Percentiles rank a stretch among this genome's conserved stretches.
phyloP scores from a whole-genome alignment of 2,888 invertebrate genomes.

The Mimachlamys varia region DNA sequence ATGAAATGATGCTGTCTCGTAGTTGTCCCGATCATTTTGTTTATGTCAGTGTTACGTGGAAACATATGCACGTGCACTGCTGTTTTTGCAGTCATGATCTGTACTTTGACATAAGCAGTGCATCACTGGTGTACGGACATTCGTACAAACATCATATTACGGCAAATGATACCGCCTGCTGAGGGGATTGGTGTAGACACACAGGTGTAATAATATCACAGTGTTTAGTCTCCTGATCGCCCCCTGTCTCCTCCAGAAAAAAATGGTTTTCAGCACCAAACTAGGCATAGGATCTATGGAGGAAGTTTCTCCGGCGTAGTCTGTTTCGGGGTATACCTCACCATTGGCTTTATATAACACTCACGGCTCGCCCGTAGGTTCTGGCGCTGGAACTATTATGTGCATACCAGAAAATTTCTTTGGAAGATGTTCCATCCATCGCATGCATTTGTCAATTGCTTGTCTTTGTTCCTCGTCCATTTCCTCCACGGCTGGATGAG shows the following conservation, averaged over 20 bases:
- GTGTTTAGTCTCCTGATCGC: too few relatives aligned
- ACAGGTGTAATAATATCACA: background rate
- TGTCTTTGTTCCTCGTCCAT: slow-evolving; percentile 48
- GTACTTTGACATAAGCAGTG: background rate
- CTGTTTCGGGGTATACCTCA: background rate
- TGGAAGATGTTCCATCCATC: slow-evolving; percentile 70
- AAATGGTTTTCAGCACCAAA: background rate
- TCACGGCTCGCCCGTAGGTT: background rate
- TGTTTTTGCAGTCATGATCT: background rate
- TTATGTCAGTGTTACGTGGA: background rate
- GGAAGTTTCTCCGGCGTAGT: background rate
- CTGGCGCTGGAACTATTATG: slow-evolving; percentile 46
- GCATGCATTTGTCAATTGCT: slow-evolving; percentile 65
- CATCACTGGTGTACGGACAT: background rate
- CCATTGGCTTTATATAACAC: background rate
- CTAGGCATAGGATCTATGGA: background rate
- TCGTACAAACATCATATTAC: background rate
- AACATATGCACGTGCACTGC: background rate
- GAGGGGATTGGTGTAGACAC: background rate
- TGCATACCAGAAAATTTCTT: slow-evolving; percentile 72
- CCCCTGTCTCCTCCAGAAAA: background rate
- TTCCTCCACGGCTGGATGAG: slow-evolving; percentile 39
- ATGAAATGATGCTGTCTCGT: background rate
- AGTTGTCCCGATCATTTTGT: background rate
- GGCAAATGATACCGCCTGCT: background rate